Percentiles rank a stretch among this genome's conserved stretches.
Conservation (phyloP, 2,113 vertebrate genomes). For the Rhombomys opimus region DNA sequence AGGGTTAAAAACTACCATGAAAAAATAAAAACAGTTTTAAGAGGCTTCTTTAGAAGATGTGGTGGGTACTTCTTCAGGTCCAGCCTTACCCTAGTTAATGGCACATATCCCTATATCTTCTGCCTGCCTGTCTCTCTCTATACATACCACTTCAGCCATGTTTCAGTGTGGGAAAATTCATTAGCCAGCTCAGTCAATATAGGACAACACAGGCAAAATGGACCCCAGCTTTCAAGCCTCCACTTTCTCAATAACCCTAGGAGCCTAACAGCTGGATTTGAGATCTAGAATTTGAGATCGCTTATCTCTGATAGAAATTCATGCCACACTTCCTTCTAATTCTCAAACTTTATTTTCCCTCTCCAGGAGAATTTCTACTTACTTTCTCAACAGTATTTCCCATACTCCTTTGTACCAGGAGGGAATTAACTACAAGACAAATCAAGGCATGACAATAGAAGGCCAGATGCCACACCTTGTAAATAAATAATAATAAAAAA, state of each 20-base stretch:
- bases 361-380: constrained; percentile 23
- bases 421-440: constrained; percentile 73
- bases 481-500: constrained; percentile 82
- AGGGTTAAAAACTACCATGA: not conserved
- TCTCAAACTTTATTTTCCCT: not conserved
- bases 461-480: constrained; percentile 86
- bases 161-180: not conserved
- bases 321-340: not conserved
- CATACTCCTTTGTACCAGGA: constrained; percentile 11
- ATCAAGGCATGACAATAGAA: constrained; percentile 73
- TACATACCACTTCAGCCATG: not conserved
- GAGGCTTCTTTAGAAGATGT: not conserved
- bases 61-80: not conserved
- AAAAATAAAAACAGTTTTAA: not conserved
- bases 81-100: constrained; percentile 16
- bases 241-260: not conserved
- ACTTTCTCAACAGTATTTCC: not conserved
- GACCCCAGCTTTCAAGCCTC: not conserved
- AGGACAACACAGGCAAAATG: not conserved
- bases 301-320: not conserved
- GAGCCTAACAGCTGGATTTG: not conserved
- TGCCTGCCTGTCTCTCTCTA: not conserved
- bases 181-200: not conserved
- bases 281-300: not conserved
- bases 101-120: not conserved